These are phyloP conservation scores for Mimumesa dahlbomi DNA, from an alignment of 2,888 invertebrate genomes.

Conservation along the genomic window DNA sequence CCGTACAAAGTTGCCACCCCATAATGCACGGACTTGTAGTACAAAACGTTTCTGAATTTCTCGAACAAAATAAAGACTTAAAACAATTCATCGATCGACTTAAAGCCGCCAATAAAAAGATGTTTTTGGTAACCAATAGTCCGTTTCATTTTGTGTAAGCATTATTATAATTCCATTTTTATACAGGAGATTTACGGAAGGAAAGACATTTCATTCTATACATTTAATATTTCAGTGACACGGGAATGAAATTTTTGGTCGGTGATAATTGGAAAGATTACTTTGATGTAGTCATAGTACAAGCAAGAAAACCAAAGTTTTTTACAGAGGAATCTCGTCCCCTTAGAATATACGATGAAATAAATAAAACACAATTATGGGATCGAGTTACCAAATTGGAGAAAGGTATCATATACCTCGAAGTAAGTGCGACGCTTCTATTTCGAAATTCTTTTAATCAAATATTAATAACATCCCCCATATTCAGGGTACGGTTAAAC, in stretches of 20 bases:
- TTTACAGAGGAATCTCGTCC: constrained; percentile 96
- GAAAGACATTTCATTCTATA: too few relatives aligned
- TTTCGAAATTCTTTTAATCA: background rate
- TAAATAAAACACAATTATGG: constrained; percentile 92
- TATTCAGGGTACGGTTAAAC: constrained; percentile 93
- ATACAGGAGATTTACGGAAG: constrained; percentile 44
- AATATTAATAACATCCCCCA: background rate
- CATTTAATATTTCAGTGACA: too few relatives aligned
- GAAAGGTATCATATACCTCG: constrained; percentile 95
- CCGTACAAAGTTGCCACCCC: constrained; percentile 93
- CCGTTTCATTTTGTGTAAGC: constrained; percentile 97
- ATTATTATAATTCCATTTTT: constrained; percentile 1
- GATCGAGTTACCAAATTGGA: constrained; percentile 93
- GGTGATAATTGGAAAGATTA: constrained; percentile 93
- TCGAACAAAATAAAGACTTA: constrained; percentile 88
- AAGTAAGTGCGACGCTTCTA: constrained; percentile 82
- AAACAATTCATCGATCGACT: constrained; percentile 89
- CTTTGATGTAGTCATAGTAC: constrained; percentile 97
- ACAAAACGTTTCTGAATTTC: constrained; percentile 89
- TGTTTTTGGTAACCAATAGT: constrained; percentile 98
- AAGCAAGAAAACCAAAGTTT: constrained; percentile 97
- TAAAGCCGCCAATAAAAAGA: constrained; percentile 88
- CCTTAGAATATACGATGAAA: constrained; percentile 92
- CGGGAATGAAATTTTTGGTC: constrained; percentile 94
- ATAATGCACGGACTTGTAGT: constrained; percentile 95